Conservation (phyloP, 2,797 vertebrate genomes). For the Pantherophis vulpinus region DNA sequence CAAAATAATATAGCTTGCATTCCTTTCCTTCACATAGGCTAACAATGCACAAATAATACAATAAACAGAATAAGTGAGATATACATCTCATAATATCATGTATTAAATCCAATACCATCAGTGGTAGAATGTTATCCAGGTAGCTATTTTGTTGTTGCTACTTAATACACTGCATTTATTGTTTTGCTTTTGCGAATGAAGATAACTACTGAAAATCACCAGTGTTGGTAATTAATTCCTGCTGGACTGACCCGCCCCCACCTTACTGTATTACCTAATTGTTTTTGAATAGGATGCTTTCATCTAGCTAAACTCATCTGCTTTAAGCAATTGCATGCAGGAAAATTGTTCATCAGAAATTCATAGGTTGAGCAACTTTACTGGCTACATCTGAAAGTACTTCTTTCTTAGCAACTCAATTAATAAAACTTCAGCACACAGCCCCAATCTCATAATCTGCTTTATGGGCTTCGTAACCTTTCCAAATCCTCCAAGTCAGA, state of each 20-base stretch:
- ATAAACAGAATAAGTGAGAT: background rate
- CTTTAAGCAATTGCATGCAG: background rate
- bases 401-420: background rate
- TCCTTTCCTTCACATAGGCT: background rate
- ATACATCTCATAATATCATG: background rate
- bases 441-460: background rate
- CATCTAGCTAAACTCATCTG: background rate
- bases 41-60: background rate
- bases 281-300: background rate
- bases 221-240: constrained; percentile 12
- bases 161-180: background rate
- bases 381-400: background rate
- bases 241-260: background rate
- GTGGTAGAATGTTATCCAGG: background rate
- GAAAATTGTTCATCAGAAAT: background rate
- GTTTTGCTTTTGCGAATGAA: constrained; percentile 6
- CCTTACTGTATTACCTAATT: constrained; percentile 1
- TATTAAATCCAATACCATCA: background rate
- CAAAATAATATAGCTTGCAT: background rate
- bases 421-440: background rate
- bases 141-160: background rate
- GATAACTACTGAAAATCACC: background rate
- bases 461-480: background rate
- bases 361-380: background rate
- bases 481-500: constrained; percentile 7